phyloP scores from a whole-genome alignment of 2,797 vertebrate species.

The Glossophaga mutica region DNA sequence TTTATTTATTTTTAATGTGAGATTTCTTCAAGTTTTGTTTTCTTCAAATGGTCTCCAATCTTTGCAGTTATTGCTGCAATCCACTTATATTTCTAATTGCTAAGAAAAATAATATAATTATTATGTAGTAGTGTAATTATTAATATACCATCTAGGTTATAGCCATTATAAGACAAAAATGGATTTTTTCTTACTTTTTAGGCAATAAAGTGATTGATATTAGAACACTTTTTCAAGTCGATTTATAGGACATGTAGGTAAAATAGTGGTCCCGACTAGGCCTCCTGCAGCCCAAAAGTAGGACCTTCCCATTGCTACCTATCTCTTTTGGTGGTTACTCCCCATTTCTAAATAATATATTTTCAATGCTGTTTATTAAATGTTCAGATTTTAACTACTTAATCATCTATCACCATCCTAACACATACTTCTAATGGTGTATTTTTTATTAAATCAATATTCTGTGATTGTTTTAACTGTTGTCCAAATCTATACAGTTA shows the following conservation, averaged over 20 bases:
- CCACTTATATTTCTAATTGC: not conserved
- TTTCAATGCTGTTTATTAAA: not conserved
- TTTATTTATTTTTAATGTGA: not conserved
- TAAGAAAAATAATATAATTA: not conserved
- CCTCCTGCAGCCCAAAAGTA: not conserved
- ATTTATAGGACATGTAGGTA: not conserved
- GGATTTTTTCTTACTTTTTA: not conserved
- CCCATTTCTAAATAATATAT: not conserved
- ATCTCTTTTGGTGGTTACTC: not conserved
- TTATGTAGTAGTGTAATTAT: not conserved
- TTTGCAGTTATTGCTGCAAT: not conserved
- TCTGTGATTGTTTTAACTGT: not conserved
- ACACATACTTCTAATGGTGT: not conserved
- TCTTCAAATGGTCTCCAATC: not conserved
- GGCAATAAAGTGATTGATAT: not conserved
- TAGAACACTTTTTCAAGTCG: not conserved
- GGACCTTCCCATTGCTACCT: not conserved
- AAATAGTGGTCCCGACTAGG: not conserved
- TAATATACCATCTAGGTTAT: constrained; percentile 3
- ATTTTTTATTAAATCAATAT: not conserved
- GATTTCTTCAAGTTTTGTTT: not conserved
- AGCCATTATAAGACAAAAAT: not conserved
- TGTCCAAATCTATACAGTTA: not conserved
- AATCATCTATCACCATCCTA: not conserved
- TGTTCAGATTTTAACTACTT: not conserved